phyloP scores from a whole-genome alignment of 2,797 vertebrate genomes.

The Esox lucius region DNA sequence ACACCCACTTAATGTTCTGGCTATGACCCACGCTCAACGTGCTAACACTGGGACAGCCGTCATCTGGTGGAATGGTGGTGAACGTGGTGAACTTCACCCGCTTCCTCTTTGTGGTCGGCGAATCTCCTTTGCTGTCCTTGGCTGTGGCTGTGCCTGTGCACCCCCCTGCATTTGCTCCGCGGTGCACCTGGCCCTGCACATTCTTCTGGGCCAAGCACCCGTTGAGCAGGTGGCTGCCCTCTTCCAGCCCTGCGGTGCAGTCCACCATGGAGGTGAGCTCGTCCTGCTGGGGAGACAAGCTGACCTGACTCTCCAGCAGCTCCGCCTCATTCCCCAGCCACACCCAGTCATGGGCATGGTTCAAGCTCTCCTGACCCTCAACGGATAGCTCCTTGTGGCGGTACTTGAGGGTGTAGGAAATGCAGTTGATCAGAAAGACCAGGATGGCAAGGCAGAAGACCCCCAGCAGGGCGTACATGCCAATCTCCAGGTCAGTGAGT shows the following conservation, averaged over 20 bases:
- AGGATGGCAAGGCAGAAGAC: constrained; percentile 97
- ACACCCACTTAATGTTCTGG: constrained; percentile 92
- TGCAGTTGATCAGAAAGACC: constrained; percentile 96
- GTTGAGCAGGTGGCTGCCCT: constrained; percentile 83
- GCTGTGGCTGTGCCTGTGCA: constrained; percentile 49
- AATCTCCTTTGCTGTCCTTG: constrained; percentile 81
- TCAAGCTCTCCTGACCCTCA: constrained; percentile 85
- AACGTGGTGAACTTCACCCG: constrained; percentile 93
- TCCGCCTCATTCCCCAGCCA: constrained; percentile 93
- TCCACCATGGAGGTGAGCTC: constrained; percentile 86
- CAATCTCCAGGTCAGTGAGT: constrained; percentile 92
- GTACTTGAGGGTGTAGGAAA: constrained; percentile 91
- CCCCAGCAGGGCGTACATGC: constrained; percentile 95
- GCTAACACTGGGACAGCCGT: constrained; percentile 78
- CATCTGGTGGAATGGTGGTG: constrained; percentile 84
- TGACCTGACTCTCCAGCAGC: constrained; percentile 82
- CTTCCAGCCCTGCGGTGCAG: constrained; percentile 76
- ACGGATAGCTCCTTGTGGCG: constrained; percentile 89
- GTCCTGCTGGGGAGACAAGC: constrained; percentile 77
- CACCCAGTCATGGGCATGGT: constrained; percentile 96
- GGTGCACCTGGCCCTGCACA: constrained; percentile 78
- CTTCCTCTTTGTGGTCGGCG: constrained; percentile 90
- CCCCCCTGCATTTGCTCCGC: constrained; percentile 62
- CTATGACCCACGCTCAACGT: constrained; percentile 76
- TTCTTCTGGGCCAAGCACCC: constrained; percentile 77